Evolutionary conservation across 1,140 invertebrate species (phyloP).

Genomic region (Meloidogyne hapla): DNA sequence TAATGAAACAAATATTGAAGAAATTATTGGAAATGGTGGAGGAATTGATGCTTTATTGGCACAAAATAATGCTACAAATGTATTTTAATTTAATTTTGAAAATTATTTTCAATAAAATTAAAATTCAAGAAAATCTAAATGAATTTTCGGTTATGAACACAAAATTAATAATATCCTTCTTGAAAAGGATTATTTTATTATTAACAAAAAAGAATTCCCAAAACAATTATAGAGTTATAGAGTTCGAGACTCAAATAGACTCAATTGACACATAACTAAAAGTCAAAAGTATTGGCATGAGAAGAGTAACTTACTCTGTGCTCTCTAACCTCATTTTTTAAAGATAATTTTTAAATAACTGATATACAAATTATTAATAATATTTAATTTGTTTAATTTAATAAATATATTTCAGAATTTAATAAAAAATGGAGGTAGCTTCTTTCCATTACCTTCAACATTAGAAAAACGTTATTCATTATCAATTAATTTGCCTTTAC

Average conservation of each 20-base stretch:
- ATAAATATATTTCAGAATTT: not conserved
- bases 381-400: too few relatives aligned
- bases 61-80: not conserved
- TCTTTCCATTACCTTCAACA: not conserved
- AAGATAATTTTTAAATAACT: not conserved
- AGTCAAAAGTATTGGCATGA: too few relatives aligned
- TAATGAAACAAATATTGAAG: not conserved
- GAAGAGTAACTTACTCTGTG: too few relatives aligned
- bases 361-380: too few relatives aligned
- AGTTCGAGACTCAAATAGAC: too few relatives aligned
- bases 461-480: not conserved
- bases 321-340: too few relatives aligned
- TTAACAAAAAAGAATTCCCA: too few relatives aligned
- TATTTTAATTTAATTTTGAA: not conserved
- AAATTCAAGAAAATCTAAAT: not conserved
- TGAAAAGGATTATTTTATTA: too few relatives aligned
- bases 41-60: conserved; percentile 1
- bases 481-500: conserved; percentile 13
- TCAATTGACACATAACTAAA: too few relatives aligned
- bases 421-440: not conserved
- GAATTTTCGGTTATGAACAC: too few relatives aligned
- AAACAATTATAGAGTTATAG: too few relatives aligned
- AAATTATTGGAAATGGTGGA: not conserved
- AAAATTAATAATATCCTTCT: too few relatives aligned
- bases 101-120: not conserved